Percentiles rank a stretch among this genome's conserved stretches.
phyloP scores from a whole-genome alignment of 2,888 invertebrate genomes.

The Leptopterna dolabrata region DNA sequence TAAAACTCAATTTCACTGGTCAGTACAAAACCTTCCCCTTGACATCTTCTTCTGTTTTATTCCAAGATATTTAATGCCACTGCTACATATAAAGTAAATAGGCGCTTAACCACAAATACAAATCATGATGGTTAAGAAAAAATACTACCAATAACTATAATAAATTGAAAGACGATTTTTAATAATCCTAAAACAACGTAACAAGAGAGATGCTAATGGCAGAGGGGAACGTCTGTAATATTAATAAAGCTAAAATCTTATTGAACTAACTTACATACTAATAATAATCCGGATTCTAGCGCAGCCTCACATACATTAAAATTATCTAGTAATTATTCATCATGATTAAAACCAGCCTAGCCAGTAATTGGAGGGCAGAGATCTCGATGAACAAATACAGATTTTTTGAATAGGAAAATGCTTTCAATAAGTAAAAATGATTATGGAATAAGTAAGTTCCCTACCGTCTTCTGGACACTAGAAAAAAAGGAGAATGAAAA shows the following conservation, averaged over 20 bases:
- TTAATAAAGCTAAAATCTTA: not conserved
- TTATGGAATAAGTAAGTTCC: too few species aligned
- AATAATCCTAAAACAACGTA: not conserved
- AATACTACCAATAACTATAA: too few species aligned
- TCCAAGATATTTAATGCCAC: too few species aligned
- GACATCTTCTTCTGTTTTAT: not conserved
- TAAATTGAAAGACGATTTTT: not conserved
- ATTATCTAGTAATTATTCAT: not conserved
- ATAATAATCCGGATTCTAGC: not conserved
- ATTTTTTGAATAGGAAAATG: not conserved
- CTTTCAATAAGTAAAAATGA: not conserved
- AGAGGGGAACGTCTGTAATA: not conserved
- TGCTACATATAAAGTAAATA: too few species aligned
- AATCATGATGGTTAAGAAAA: too few species aligned
- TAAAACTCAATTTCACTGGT: not conserved
- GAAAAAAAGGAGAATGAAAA: too few species aligned
- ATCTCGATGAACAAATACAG: not conserved
- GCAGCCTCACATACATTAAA: not conserved
- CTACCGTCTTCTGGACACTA: too few species aligned
- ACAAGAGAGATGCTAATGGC: not conserved
- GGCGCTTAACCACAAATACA: too few species aligned
- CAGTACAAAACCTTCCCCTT: not conserved
- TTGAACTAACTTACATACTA: not conserved
- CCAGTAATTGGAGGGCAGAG: not conserved
- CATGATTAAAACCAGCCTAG: not conserved